phyloP scores from a whole-genome alignment of 2,888 invertebrate genomes.

The Biston betularia region DNA sequence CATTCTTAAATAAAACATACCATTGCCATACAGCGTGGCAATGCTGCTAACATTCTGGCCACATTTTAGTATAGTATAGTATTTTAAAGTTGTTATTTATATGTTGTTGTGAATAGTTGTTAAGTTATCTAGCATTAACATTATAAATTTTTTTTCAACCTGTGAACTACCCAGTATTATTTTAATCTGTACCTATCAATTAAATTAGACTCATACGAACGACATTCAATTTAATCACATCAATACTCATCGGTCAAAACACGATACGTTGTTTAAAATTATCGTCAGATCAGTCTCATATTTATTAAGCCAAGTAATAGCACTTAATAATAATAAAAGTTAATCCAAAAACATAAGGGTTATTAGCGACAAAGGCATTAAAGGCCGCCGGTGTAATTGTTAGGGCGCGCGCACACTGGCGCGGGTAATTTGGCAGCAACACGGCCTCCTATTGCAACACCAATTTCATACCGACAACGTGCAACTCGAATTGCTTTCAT shows the following conservation, averaged over 20 bases:
- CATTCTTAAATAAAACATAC: too few relatives aligned
- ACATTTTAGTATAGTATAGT: too few relatives aligned
- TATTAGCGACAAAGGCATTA: slow-evolving; percentile 53
- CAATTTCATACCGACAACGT: slow-evolving; percentile 61
- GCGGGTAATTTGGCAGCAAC: slow-evolving; percentile 67
- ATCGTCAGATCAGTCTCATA: slow-evolving; percentile 33
- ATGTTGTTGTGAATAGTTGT: too few relatives aligned
- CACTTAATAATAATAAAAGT: slow-evolving; percentile 55
- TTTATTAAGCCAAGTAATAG: slow-evolving; percentile 43
- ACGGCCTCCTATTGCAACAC: slow-evolving; percentile 61
- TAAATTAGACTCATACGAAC: not conserved
- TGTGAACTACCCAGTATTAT: not conserved
- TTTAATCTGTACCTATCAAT: not conserved
- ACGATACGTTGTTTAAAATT: slow-evolving; percentile 7
- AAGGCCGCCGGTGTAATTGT: slow-evolving; percentile 58
- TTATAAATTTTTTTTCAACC: too few relatives aligned
- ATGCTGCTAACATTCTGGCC: too few relatives aligned
- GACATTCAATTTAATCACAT: not conserved
- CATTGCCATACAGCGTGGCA: too few relatives aligned
- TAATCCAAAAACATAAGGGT: slow-evolving; percentile 61
- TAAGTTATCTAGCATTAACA: too few relatives aligned
- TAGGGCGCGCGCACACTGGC: slow-evolving; percentile 48
- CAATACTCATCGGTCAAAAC: not conserved
- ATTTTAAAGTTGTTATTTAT: too few relatives aligned
- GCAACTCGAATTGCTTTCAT: slow-evolving; percentile 62